A percentile compares a stretch with the other conserved stretches of the same genome.
phyloP scores from a whole-genome alignment of 1,140 invertebrate species.

The Hypsibius dujardini region DNA sequence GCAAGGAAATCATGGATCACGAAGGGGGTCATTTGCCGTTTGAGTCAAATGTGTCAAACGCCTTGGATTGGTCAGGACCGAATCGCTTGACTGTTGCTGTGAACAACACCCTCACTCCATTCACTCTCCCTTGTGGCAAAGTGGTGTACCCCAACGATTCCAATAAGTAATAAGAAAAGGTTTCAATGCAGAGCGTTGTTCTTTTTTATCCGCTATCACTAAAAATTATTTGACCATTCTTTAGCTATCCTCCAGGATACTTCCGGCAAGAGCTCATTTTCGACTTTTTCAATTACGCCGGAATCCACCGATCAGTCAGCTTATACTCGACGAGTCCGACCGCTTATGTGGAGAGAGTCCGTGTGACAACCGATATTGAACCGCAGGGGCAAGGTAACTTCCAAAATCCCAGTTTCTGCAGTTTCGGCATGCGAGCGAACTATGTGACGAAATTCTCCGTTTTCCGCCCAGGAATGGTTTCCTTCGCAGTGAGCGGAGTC shows the following conservation, averaged over 20 bases:
- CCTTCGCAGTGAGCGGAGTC: too few relatives aligned
- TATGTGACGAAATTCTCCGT: too few relatives aligned
- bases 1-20: conserved; percentile 53
- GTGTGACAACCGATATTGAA: conserved; percentile 47
- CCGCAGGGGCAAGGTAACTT: not conserved
- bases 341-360: conserved; percentile 62
- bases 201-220: not conserved
- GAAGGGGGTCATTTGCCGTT: conserved; percentile 90
- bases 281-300: conserved; percentile 96
- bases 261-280: conserved; percentile 64
- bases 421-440: too few relatives aligned
- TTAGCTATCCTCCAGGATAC: conserved; percentile 45
- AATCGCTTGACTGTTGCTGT: conserved; percentile 78
- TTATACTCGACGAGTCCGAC: conserved; percentile 63
- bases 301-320: conserved; percentile 74
- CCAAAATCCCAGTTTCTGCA: conserved; percentile 22
- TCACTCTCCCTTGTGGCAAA: conserved; percentile 63
- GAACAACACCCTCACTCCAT: conserved; percentile 68
- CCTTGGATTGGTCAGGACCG: conserved; percentile 41
- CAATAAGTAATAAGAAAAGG: conserved; percentile 26
- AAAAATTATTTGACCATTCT: conserved; percentile 23
- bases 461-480: too few relatives aligned
- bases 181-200: conserved; percentile 1
- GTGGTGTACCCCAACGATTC: conserved; percentile 28
- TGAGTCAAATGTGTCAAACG: conserved; percentile 56